Evolutionary conservation across 2,113 vertebrate genomes (phyloP), one percentile per base, ranked within the genome.

Genomic region (Dasypus novemcinctus): DNA sequence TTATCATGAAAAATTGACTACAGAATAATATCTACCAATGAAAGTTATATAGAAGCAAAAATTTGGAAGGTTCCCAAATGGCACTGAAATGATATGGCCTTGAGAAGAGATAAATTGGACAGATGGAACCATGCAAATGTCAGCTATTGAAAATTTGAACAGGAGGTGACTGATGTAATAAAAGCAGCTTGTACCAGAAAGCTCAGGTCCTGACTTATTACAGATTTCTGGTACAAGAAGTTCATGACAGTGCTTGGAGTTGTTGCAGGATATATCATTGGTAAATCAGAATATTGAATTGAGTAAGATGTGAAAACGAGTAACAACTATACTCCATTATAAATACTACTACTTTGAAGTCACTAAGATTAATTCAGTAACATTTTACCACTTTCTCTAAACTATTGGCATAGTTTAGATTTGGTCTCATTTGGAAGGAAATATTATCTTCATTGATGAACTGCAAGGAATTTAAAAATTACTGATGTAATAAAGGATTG

Each of bases 41-140:
- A 63, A 92, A 97, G 64, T 80, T 83, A 92, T 88, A 69, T 74
- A 78, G 85, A 92, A 96, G 63, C 59, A 83, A 71, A 31, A 80
- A 81, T 93, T 80, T 94, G 87, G 91, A 97, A 93, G 92, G 59
- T 81, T 92, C 85, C 78, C 95, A 97, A 95, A 97, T 93, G 88
- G 94, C 92, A 69, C 88, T 10, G 72, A 86, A 91, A 93, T 85
- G 96, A 94, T 96, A 93, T 94, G 93, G 93, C 41, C 76, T 79
- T 84, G 54, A 97, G 79, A 95, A 78, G 78, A 96, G 59, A 95
- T 64, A 94, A 97, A 96, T 96, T 88, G 86, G 94, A 95, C 96
- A 97, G 96, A 98, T 97, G 95, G 96, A 93, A 95, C 79, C 78
- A 94, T 96, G 93, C 88, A 97, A 96, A 96, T 97, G 97, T 96